phyloP scores from a whole-genome alignment of 2,113 vertebrate species.

The Halichoerus grypus region DNA sequence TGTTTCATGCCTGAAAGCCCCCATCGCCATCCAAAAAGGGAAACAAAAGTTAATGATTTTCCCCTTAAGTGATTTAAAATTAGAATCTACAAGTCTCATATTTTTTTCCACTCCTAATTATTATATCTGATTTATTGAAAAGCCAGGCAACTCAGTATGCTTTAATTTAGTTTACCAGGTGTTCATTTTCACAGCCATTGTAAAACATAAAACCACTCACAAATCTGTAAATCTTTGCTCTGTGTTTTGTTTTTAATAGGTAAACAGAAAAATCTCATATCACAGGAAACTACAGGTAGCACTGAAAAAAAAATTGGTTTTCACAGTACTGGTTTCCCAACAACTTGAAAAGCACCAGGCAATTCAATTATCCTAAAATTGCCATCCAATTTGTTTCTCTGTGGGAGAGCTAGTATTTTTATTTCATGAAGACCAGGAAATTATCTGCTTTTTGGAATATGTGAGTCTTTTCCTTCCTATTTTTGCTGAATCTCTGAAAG shows the following conservation, averaged over 20 bases:
- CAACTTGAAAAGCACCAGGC: conserved; percentile 76
- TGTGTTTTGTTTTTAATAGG: conserved; percentile 69
- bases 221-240: conserved; percentile 36
- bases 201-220: conserved; percentile 37
- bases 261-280: conserved; percentile 31
- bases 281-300: conserved; percentile 76
- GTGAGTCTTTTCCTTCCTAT: conserved; percentile 60
- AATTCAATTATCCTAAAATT: conserved; percentile 85
- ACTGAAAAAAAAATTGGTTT: conserved; percentile 64
- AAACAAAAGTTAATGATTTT: background rate
- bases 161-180: conserved; percentile 58
- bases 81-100: background rate
- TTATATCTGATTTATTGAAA: background rate
- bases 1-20: background rate
- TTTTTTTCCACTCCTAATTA: background rate
- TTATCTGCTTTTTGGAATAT: conserved; percentile 75
- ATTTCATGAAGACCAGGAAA: conserved; percentile 80
- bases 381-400: conserved; percentile 85
- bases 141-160: background rate
- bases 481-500: conserved; percentile 72
- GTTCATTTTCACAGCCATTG: conserved; percentile 36
- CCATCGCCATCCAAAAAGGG: background rate
- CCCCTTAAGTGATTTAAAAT: background rate
- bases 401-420: conserved; percentile 75
- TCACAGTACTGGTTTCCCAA: conserved; percentile 79